Percentiles rank a stretch among this genome's conserved stretches.
Conservation (phyloP, 2,797 vertebrate genomes). For the Pipistrellus kuhlii region DNA sequence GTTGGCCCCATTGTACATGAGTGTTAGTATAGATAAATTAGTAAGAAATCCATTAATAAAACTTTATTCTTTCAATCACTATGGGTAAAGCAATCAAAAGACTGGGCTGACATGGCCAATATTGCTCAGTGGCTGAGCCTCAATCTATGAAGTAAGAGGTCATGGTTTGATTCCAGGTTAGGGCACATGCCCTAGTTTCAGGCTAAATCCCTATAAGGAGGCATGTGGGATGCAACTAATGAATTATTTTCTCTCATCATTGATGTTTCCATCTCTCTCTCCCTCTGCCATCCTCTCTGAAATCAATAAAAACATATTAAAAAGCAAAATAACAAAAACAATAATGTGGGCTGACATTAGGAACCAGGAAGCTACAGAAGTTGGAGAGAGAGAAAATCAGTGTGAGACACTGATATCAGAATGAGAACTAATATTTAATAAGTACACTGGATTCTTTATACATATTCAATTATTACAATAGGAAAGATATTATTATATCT, state of each 20-base stretch:
- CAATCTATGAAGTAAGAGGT: too few relatives aligned
- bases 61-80: neutral
- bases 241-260: too few relatives aligned
- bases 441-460: neutral
- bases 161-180: too few relatives aligned
- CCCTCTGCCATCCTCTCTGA: too few relatives aligned
- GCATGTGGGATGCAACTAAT: too few relatives aligned
- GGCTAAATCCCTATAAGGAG: too few relatives aligned
- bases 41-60: neutral
- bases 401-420: neutral
- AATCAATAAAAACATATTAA: too few relatives aligned
- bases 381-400: neutral
- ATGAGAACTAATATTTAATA: neutral
- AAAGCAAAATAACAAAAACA: too few relatives aligned
- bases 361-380: neutral
- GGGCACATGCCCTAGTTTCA: too few relatives aligned
- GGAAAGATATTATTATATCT: neutral
- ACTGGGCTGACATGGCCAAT: neutral
- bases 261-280: too few relatives aligned
- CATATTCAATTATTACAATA: neutral
- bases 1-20: neutral
- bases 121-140: too few relatives aligned
- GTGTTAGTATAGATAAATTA: neutral
- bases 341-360: neutral
- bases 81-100: neutral